These are phyloP conservation scores for Oceanodroma leucorhoa DNA, from an alignment of 2,797 vertebrate species.

Conservation along the genomic window DNA sequence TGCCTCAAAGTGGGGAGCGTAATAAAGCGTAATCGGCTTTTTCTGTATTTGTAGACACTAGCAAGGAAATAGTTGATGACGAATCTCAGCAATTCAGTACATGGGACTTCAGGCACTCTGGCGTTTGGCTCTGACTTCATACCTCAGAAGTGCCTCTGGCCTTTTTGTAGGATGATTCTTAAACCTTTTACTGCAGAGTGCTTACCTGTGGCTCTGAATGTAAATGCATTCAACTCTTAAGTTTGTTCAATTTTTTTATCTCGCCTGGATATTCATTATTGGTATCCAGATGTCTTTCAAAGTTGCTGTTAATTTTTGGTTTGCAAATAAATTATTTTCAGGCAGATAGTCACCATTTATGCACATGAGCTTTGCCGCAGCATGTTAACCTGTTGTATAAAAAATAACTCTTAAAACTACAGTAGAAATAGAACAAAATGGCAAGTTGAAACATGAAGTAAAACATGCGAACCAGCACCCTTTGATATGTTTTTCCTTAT, in stretches of 20 bases:
- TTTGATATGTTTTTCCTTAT: conserved; percentile 37
- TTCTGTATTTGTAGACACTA: neutral
- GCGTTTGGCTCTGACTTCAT: neutral
- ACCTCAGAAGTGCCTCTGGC: neutral
- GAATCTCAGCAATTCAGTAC: neutral
- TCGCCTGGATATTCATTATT: neutral
- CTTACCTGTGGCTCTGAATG: neutral
- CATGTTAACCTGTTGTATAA: neutral
- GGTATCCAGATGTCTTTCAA: neutral
- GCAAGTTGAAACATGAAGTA: conserved; percentile 38
- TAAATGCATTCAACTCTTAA: neutral
- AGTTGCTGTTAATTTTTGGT: neutral
- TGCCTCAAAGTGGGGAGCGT: neutral
- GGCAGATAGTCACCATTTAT: neutral
- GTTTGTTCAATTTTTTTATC: neutral
- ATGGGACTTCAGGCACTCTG: neutral
- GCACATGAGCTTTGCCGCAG: conserved; percentile 1
- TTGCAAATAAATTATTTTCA: neutral
- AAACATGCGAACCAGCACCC: neutral
- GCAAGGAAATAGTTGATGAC: neutral
- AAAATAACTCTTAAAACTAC: conserved; percentile 19
- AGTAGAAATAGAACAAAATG: conserved; percentile 13
- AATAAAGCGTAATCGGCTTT: neutral
- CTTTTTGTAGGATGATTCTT: neutral
- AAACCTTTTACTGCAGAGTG: neutral